A percentile compares a stretch with the other conserved stretches of the same genome.
Evolutionary conservation across 2,113 vertebrate genomes (phyloP).

Genomic region (Platanista minor): DNA sequence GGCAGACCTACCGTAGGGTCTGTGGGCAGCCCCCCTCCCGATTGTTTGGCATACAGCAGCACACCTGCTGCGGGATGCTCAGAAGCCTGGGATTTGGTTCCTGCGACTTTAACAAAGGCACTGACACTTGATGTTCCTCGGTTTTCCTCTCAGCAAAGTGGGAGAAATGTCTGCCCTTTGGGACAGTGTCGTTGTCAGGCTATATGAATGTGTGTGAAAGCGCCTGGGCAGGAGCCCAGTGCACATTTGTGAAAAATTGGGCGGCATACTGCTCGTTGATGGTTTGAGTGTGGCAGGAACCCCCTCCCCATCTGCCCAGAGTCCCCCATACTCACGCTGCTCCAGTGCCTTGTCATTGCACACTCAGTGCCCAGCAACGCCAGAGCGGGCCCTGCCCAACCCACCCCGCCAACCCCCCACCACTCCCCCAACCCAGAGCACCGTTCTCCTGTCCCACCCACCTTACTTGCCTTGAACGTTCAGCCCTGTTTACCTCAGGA

Average conservation of each 20-base stretch:
- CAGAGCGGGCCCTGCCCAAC: not conserved
- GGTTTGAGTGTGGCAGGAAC: not conserved
- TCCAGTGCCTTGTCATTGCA: constrained; percentile 26
- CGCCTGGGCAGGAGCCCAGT: not conserved
- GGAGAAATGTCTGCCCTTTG: not conserved
- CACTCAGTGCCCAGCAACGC: not conserved
- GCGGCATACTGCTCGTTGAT: not conserved
- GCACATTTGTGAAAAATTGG: not conserved
- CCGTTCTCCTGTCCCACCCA: no score
- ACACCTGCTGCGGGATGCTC: not conserved
- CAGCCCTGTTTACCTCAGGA: not conserved
- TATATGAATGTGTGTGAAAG: not conserved
- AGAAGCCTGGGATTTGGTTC: not conserved
- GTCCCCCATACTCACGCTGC: not conserved
- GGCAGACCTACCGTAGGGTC: not conserved
- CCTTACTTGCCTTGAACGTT: not conserved
- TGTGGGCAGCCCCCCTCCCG: not conserved
- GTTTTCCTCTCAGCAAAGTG: not conserved
- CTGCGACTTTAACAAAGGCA: constrained; percentile 30
- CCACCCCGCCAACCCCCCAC: not conserved
- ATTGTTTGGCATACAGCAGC: not conserved
- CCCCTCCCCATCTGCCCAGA: not conserved
- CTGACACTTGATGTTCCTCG: not conserved
- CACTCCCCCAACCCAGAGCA: not conserved
- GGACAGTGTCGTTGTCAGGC: not conserved